Conservation (phyloP, 2,888 invertebrate genomes). For the Orthosia gothica region DNA sequence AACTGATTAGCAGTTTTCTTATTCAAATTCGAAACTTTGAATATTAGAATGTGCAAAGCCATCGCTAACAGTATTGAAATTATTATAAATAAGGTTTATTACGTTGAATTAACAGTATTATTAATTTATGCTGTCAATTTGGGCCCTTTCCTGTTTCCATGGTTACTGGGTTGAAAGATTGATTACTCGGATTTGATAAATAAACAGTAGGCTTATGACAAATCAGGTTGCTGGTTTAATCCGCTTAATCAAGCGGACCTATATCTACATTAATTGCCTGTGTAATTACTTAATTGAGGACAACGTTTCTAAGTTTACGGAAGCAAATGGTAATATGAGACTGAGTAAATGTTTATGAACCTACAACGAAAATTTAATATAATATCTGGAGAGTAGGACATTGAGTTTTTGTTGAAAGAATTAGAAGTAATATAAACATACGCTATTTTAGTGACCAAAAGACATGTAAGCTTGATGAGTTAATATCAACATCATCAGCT, state of each 20-base stretch:
- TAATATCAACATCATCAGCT: too few species aligned
- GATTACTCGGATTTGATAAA: slow-evolving; percentile 3
- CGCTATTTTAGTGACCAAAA: too few species aligned
- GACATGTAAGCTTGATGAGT: too few species aligned
- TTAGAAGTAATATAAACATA: too few species aligned
- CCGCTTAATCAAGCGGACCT: background rate
- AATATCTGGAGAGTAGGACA: background rate
- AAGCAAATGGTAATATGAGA: background rate
- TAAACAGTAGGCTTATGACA: background rate
- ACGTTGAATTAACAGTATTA: too few species aligned
- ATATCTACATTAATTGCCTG: too few species aligned
- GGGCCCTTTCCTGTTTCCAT: background rate
- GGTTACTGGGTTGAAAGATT: background rate
- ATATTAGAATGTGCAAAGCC: too few species aligned
- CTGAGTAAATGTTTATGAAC: background rate
- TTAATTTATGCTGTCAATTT: background rate
- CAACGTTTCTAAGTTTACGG: background rate
- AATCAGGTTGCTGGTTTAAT: background rate
- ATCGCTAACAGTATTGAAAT: too few species aligned
- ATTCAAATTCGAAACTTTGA: too few species aligned
- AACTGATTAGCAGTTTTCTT: too few species aligned
- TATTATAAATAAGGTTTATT: too few species aligned
- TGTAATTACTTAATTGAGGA: background rate
- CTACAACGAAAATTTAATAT: too few species aligned
- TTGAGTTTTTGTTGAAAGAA: background rate